Evolutionary conservation across 2,888 invertebrate genomes (phyloP), one percentile per base, ranked within the genome.

Genomic region (Romanomermis culicivorax): DNA sequence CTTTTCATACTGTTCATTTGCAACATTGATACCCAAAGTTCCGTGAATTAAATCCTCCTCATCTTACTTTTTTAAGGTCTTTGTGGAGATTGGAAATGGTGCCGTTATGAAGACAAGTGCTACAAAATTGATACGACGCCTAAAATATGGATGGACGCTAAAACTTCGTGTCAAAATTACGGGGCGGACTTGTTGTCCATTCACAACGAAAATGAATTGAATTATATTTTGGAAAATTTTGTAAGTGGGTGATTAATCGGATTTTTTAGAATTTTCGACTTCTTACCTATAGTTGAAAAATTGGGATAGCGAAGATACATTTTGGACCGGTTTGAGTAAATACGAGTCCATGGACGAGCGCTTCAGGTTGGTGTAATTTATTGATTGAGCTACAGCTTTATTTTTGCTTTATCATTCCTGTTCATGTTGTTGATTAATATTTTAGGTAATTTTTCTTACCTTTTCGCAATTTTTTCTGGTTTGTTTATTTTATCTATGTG

Each of bases 291-390:
- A 29, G 29, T 11, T 49, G 29, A 3, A 7, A 27, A 20, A 27
- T 27, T 49, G 25, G 25, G 29, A 49, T 11, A 23, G 11, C 3
- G 50, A 23, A 7, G 23, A 25, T 17, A 17, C 25, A 49, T 49
- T 49, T 49, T 49, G 50, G 50, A 49, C 50, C 3, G 50, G 50
- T 49, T 27, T 49, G 27, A 49, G 27, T 23, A 49, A 49, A 49
- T 49, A n/a, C 27, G 50, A 49, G 20, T 27, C 50, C 11, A 49
- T 49, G 27, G 50, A 49, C 20, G 50, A 49, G 7, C 7, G 25
- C 7, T 49, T 49, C 7, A 25, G 29, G 50, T 49, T 7, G 11
- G 17, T n/a, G n/a, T n/a, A n/a, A n/a, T n/a, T n/a, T n/a, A n/a
- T n/a, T n/a, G n/a, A n/a, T n/a, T n/a, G n/a, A n/a, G n/a, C n/a